Evolutionary conservation across 2,888 invertebrate genomes (phyloP).

Genomic region (Trachelus stipa): DNA sequence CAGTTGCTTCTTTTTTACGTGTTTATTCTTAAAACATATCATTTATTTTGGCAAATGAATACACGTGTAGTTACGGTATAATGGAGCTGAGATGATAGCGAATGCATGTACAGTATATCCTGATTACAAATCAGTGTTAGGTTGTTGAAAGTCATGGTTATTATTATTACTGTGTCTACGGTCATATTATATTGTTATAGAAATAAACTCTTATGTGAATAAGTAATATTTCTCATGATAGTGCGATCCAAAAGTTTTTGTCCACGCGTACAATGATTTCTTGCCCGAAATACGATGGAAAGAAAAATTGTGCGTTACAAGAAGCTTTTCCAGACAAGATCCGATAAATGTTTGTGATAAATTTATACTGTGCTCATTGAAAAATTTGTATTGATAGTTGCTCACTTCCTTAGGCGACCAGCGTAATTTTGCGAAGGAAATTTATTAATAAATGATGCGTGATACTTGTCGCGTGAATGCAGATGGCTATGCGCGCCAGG

Average conservation of each 20-base stretch:
- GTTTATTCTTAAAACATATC: neutral
- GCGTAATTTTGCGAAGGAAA: neutral
- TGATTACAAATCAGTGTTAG: conserved; percentile 59
- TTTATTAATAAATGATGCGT: neutral
- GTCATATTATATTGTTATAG: conserved; percentile 53
- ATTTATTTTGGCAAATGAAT: neutral
- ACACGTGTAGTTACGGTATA: conserved; percentile 10
- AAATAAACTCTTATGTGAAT: conserved; percentile 51
- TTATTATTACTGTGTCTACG: conserved; percentile 40
- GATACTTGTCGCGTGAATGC: no score
- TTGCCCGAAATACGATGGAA: neutral
- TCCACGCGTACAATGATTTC: neutral
- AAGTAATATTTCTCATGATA: conserved; percentile 1
- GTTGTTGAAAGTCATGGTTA: conserved; percentile 55
- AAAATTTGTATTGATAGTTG: neutral
- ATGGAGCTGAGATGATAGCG: conserved; percentile 32
- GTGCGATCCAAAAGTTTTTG: conserved; percentile 6
- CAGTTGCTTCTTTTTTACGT: neutral
- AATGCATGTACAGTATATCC: conserved; percentile 60
- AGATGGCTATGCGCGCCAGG: neutral
- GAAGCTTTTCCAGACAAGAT: neutral
- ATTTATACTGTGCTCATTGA: neutral
- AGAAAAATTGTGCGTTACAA: neutral
- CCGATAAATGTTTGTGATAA: neutral
- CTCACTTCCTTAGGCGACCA: neutral